Conservation (phyloP, 2,797 vertebrate genomes). For the Morelia viridis region DNA sequence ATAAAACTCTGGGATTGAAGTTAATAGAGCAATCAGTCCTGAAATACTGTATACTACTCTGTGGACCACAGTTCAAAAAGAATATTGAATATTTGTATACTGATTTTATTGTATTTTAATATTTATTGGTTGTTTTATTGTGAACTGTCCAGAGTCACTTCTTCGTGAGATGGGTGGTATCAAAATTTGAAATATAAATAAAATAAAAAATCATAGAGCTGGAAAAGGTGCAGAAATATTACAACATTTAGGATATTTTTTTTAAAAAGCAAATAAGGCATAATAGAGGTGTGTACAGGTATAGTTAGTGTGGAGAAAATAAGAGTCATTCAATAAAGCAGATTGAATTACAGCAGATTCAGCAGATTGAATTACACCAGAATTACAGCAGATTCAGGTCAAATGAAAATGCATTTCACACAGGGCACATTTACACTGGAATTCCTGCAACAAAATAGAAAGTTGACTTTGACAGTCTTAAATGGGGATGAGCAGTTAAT, state of each 20-base stretch:
- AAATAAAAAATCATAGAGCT: not conserved
- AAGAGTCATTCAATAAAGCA: not conserved
- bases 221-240: not conserved
- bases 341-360: not conserved
- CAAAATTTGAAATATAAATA: too few relatives aligned
- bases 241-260: not conserved
- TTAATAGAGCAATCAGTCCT: not conserved
- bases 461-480: not conserved
- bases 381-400: not conserved
- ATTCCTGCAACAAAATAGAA: not conserved
- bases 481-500: not conserved
- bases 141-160: too few relatives aligned
- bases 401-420: not conserved
- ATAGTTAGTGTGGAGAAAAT: not conserved
- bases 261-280: not conserved
- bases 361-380: too few relatives aligned
- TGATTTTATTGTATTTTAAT: too few relatives aligned
- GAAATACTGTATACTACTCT: not conserved
- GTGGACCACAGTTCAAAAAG: not conserved
- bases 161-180: too few relatives aligned
- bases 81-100: too few relatives aligned
- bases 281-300: not conserved
- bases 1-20: not conserved
- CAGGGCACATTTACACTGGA: not conserved
- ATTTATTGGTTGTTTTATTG: too few relatives aligned